A percentile compares a stretch with the other conserved stretches of the same genome.
Conservation (phyloP, 2,888 invertebrate species). For the Micoletzkya japonica region DNA sequence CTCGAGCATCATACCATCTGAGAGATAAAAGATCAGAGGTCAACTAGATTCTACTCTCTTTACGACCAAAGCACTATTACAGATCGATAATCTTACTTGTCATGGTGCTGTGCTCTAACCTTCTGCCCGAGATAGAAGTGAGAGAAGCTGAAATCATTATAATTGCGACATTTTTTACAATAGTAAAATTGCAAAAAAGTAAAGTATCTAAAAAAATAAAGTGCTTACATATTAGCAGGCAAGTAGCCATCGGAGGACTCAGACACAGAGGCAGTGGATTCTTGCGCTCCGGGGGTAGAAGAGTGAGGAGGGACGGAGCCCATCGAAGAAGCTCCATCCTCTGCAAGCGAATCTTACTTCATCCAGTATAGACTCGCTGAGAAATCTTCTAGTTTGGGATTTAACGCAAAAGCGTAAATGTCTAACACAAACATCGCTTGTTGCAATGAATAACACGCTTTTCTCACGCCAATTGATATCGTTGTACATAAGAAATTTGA, state of each 20-base stretch:
- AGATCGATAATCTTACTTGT: background rate
- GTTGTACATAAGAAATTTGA: too few relatives aligned
- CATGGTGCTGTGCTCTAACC: slow-evolving; percentile 42
- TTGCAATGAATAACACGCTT: too few relatives aligned
- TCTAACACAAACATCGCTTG: too few relatives aligned
- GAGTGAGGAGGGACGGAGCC: too few relatives aligned
- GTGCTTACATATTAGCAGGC: slow-evolving; percentile 36
- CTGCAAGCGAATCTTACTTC: too few relatives aligned
- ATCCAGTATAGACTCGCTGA: too few relatives aligned
- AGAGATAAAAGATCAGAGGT: background rate
- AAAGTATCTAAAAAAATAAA: background rate
- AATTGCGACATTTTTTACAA: background rate
- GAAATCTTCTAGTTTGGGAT: too few relatives aligned
- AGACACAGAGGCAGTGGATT: too few relatives aligned
- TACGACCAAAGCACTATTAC: background rate
- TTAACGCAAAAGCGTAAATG: too few relatives aligned
- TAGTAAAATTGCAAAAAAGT: background rate
- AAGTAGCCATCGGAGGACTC: slow-evolving; percentile 33
- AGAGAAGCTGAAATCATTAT: slow-evolving; percentile 36
- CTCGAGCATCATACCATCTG: slow-evolving; percentile 44
- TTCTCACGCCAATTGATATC: too few relatives aligned
- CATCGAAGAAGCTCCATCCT: too few relatives aligned
- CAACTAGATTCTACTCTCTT: background rate
- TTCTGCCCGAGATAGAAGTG: slow-evolving; percentile 47
- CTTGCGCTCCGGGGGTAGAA: too few relatives aligned